Evolutionary conservation across 2,797 vertebrate genomes (phyloP).

Genomic region (Melanotaenia trifasciata): DNA sequence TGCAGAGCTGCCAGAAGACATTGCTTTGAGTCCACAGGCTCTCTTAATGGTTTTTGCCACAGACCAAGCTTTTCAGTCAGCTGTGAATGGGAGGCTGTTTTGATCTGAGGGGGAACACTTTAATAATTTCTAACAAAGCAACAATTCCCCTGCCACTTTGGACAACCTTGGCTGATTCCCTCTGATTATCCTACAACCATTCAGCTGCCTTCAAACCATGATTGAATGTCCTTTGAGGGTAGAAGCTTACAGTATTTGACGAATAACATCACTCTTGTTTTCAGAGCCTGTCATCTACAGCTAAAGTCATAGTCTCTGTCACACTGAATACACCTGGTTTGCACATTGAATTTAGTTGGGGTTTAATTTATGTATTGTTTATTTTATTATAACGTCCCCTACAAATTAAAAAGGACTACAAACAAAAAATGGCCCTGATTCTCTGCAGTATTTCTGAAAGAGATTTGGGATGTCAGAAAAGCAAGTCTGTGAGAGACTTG

Average conservation of each 20-base stretch:
- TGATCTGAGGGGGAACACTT: slow-evolving; percentile 58
- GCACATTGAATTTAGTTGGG: not conserved
- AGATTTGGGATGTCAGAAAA: slow-evolving; percentile 32
- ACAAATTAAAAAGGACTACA: slow-evolving; percentile 16
- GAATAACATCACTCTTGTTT: slow-evolving; percentile 7
- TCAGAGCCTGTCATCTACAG: slow-evolving; percentile 23
- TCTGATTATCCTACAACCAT: slow-evolving; percentile 59
- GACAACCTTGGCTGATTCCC: slow-evolving; percentile 62
- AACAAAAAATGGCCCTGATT: slow-evolving; percentile 19
- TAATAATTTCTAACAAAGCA: slow-evolving; percentile 74
- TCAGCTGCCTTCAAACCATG: slow-evolving; percentile 37
- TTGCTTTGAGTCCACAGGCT: slow-evolving; percentile 71
- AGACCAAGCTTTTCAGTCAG: slow-evolving; percentile 73
- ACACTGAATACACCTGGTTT: not conserved
- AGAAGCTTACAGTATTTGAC: slow-evolving; percentile 25
- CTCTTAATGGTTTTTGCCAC: slow-evolving; percentile 77
- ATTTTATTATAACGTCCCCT: not conserved
- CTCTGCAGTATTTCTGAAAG: slow-evolving; percentile 27
- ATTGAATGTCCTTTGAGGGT: slow-evolving; percentile 35
- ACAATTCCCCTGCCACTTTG: slow-evolving; percentile 57
- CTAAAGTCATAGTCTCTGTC: slow-evolving; percentile 13
- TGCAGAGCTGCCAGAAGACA: slow-evolving; percentile 79
- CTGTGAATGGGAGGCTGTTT: slow-evolving; percentile 74
- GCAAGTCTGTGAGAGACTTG: slow-evolving; percentile 34
- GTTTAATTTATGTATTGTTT: not conserved